Conservation (phyloP, 2,113 vertebrate species). For the Otolemur garnettii region DNA sequence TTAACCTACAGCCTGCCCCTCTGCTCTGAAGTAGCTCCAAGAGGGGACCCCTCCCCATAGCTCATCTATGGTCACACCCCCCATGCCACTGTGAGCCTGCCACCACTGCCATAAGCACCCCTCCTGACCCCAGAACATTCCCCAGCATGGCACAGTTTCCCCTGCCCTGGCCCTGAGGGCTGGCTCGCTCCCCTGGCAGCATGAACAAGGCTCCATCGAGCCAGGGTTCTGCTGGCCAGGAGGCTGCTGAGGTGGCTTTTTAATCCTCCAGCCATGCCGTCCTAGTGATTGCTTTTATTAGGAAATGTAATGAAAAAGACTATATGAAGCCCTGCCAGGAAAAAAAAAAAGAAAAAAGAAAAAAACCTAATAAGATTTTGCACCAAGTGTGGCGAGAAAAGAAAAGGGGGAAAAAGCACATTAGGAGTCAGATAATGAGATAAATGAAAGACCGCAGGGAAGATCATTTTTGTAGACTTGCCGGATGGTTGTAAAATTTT, state of each 20-base stretch:
- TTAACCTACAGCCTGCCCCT: not conserved
- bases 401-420: slow-evolving; percentile 76
- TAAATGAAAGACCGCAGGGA: slow-evolving; percentile 84
- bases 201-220: not conserved
- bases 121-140: not conserved
- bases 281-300: slow-evolving; percentile 86
- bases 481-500: slow-evolving; percentile 83
- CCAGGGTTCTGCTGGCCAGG: slow-evolving; percentile 65
- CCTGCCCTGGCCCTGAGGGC: not conserved
- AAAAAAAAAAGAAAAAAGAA: slow-evolving; percentile 34
- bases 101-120: accelerated
- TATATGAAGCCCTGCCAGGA: slow-evolving; percentile 82
- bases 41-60: not conserved
- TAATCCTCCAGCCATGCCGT: slow-evolving; percentile 71
- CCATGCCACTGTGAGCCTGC: not conserved
- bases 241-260: slow-evolving; percentile 78
- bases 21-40: not conserved
- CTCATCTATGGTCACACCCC: not conserved
- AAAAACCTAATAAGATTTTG: slow-evolving; percentile 84
- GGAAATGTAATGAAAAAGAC: slow-evolving; percentile 86
- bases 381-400: slow-evolving; percentile 82
- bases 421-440: slow-evolving; percentile 85
- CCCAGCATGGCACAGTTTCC: not conserved
- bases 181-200: not conserved
- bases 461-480: slow-evolving; percentile 82